These are phyloP conservation scores for Tillus elongatus DNA, from an alignment of 2,888 invertebrate genomes.

Conservation along the genomic window DNA sequence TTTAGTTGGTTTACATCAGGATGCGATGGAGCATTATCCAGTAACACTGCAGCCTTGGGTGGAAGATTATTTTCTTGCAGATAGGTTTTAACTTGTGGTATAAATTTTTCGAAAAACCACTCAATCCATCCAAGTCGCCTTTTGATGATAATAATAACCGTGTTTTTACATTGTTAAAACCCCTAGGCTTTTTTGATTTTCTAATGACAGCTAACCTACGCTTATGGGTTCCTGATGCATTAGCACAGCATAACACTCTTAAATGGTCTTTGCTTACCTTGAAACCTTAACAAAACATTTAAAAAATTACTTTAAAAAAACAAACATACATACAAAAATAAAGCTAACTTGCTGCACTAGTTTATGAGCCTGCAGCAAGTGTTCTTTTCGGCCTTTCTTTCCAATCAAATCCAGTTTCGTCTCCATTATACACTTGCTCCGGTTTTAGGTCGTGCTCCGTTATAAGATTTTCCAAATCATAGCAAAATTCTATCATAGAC, in stretches of 20 bases:
- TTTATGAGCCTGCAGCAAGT: too few relatives aligned
- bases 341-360: constrained; percentile 11
- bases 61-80: too few relatives aligned
- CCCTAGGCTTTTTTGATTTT: constrained; percentile 8
- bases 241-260: too few relatives aligned
- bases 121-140: constrained; percentile 23
- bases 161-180: constrained; percentile 4
- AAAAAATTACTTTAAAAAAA: constrained; percentile 10
- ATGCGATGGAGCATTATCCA: too few relatives aligned
- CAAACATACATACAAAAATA: too few relatives aligned
- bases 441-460: constrained; percentile 9
- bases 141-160: constrained; percentile 9
- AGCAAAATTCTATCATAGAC: constrained; percentile 14
- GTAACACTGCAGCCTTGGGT: background rate
- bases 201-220: constrained; percentile 6
- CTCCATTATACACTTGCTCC: too few relatives aligned
- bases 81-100: too few relatives aligned
- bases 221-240: too few relatives aligned
- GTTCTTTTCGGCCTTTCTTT: constrained; percentile 11
- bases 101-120: too few relatives aligned
- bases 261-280: constrained; percentile 10
- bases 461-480: constrained; percentile 12
- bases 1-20: constrained; percentile 3
- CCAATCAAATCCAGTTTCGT: constrained; percentile 11
- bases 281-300: too few relatives aligned